Evolutionary conservation across 2,113 vertebrate genomes (phyloP), one percentile per base, ranked within the genome.

Genomic region (Brachyistius frenatus): DNA sequence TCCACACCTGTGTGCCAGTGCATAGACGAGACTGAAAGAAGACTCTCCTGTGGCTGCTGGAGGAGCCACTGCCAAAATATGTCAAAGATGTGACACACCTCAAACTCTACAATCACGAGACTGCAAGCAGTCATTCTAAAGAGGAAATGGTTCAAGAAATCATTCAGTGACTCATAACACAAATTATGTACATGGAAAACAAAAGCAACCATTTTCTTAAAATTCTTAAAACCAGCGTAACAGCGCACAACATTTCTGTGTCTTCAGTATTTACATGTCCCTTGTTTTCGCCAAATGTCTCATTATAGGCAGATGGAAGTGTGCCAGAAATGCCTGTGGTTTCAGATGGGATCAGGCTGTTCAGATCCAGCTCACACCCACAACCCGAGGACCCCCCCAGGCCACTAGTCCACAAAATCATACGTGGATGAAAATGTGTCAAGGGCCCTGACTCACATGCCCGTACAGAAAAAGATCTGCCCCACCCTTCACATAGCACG

Each of bases 11-110:
- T 67, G 63, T 44, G 70, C 2, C 31, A 83, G 68, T 30, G 50
- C 37, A 63, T 4, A 35, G 8, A 49, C 66, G 78, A 89, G 76
- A 80, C 84, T 77, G 35, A 23, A 5, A 35, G 7, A 36, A 10
- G 57, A 55, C 30, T 68, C 32, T 60, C 2, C 16, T 35, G 44
- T 16, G 15, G 47, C 71, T 62, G 30, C 68, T 62, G 53, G 65
- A 70, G 44, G 80, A 65, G 76, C 37, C 23, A 23, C 23, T 56
- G 30, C 44, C 49, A 56, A 91, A 92, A 78, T 90, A 93, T 88
- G 72, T 74, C 55, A 78, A 57, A 36, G 84, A 91, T 80, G 84
- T 68, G 85, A 89, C 91, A 92, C 91, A 89, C 92, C 91, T 90
- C 49, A 78, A 64, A 62, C 56, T 71, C 58, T 2, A 16, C 41